Evolutionary conservation across 2,888 invertebrate genomes (phyloP).

Genomic region (Carpatolechia fugitivella): DNA sequence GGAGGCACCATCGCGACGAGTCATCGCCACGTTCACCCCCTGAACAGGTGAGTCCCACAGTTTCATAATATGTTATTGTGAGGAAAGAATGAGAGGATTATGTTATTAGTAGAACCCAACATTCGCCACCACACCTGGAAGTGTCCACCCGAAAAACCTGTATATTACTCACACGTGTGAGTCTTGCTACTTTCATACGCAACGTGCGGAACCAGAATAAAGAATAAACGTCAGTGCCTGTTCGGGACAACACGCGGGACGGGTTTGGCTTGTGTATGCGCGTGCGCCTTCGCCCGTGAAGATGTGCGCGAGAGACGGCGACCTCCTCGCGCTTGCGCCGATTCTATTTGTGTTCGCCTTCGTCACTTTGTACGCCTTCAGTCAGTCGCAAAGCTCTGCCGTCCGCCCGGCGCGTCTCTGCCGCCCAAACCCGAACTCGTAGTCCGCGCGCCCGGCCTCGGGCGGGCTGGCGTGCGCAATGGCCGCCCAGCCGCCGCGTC

Average conservation of each 20-base stretch:
- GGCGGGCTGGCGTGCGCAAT: conserved; percentile 63
- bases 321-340: conserved; percentile 77
- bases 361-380: conserved; percentile 77
- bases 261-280: conserved; percentile 73
- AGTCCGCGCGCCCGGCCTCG: conserved; percentile 63
- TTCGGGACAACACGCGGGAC: conserved; percentile 67
- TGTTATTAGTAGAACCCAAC: conserved; percentile 52
- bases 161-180: conserved; percentile 34
- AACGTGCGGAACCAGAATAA: conserved; percentile 71
- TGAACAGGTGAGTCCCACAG: conserved; percentile 69
- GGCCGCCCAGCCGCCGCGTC: conserved; percentile 74
- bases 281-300: conserved; percentile 77
- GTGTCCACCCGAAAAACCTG: conserved; percentile 72
- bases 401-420: conserved; percentile 73
- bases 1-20: conserved; percentile 80
- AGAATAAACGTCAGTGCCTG: conserved; percentile 68
- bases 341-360: conserved; percentile 78
- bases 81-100: conserved; percentile 48
- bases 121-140: conserved; percentile 47
- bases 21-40: conserved; percentile 70
- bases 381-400: conserved; percentile 75
- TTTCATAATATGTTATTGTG: conserved; percentile 25
- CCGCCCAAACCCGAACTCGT: conserved; percentile 50
- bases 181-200: conserved; percentile 45
- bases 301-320: conserved; percentile 77